phyloP scores from a whole-genome alignment of 1,140 invertebrate genomes.

The Drosophila nasuta region DNA sequence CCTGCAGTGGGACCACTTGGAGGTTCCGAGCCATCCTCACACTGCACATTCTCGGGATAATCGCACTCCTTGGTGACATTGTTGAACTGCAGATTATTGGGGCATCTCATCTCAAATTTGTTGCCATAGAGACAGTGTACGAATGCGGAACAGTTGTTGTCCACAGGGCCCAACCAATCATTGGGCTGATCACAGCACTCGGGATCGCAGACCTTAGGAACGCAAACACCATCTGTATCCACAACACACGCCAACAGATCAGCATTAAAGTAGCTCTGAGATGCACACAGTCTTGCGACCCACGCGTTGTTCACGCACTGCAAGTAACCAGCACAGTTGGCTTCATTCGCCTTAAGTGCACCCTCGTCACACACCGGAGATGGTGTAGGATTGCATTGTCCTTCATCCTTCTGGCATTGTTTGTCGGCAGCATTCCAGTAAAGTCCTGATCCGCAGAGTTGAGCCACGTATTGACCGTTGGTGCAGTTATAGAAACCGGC shows the following conservation, averaged over 20 bases:
- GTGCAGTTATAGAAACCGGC: conserved; percentile 52
- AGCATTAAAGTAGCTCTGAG: conserved; percentile 40
- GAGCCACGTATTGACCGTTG: not conserved
- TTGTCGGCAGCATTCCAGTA: not conserved
- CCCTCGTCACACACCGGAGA: not conserved
- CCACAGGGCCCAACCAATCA: conserved; percentile 36
- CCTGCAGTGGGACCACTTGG: conserved; percentile 65
- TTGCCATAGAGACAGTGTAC: conserved; percentile 52
- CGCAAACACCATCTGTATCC: conserved; percentile 47
- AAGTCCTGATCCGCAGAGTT: not conserved
- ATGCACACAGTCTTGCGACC: conserved; percentile 38
- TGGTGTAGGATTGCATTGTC: not conserved
- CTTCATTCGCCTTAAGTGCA: not conserved
- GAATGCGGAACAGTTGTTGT: conserved; percentile 60
- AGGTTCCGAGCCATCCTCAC: conserved; percentile 57
- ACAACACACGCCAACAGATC: conserved; percentile 16
- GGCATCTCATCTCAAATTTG: conserved; percentile 29
- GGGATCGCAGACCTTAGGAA: conserved; percentile 52
- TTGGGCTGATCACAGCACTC: conserved; percentile 56
- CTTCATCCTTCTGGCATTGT: not conserved
- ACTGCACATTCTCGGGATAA: conserved; percentile 49
- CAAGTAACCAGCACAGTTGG: conserved; percentile 55
- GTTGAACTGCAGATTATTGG: conserved; percentile 62
- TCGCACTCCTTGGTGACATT: conserved; percentile 29
- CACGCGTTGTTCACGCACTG: conserved; percentile 42